A percentile compares a stretch with the other conserved stretches of the same genome.
Evolutionary conservation across 1,140 invertebrate genomes (phyloP).

Genomic region (Magallana gigas): DNA sequence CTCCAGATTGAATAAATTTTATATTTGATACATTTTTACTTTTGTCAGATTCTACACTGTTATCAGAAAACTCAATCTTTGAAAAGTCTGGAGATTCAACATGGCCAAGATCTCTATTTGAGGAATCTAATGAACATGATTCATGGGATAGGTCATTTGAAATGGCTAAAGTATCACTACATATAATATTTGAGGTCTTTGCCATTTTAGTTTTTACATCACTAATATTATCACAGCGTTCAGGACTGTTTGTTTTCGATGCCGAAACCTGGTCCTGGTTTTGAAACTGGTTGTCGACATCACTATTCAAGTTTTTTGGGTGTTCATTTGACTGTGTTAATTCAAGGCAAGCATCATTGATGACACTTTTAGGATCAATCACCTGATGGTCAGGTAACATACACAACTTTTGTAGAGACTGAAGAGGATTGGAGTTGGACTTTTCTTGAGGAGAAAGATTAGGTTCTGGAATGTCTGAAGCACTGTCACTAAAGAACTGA

Average conservation of each 20-base stretch:
- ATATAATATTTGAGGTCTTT: constrained; percentile 12
- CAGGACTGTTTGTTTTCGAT: constrained; percentile 46
- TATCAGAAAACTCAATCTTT: neutral
- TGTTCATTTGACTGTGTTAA: constrained; percentile 64
- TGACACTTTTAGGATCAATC: constrained; percentile 77
- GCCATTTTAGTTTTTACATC: neutral
- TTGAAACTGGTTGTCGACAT: constrained; percentile 64
- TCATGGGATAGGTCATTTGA: neutral
- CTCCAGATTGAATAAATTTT: neutral
- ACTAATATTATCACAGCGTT: neutral
- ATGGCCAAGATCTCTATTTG: neutral
- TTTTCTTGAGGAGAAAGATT: neutral
- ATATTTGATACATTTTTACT: neutral
- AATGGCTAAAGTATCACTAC: neutral
- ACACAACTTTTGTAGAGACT: constrained; percentile 76
- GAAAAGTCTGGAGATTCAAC: neutral
- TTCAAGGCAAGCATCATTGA: constrained; percentile 72
- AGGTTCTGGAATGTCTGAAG: constrained; percentile 40
- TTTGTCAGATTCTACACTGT: neutral
- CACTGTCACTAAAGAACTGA: constrained; percentile 22
- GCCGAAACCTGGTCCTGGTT: constrained; percentile 53
- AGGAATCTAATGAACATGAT: neutral
- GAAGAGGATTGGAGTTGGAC: constrained; percentile 67
- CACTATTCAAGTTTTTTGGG: constrained; percentile 75
- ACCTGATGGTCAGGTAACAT: constrained; percentile 76